These are phyloP conservation scores for Chlorops oryzae DNA, from an alignment of 1,140 invertebrate genomes.

Conservation along the genomic window DNA sequence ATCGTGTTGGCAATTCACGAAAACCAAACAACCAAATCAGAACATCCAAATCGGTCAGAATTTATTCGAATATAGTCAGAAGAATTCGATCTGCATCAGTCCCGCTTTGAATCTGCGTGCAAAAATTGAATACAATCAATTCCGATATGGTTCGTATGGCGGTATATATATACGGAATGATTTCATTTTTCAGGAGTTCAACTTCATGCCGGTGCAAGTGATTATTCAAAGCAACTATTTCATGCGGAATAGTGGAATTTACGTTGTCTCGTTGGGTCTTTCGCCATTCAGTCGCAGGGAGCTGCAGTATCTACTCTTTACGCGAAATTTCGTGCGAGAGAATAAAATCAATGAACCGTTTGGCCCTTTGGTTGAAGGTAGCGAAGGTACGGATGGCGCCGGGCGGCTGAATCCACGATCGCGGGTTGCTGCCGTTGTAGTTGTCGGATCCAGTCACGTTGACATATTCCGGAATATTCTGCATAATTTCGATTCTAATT, in stretches of 20 bases:
- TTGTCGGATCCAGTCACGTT: constrained; percentile 86
- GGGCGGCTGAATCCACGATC: constrained; percentile 71
- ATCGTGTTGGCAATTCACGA: constrained; percentile 66
- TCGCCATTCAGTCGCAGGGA: constrained; percentile 71
- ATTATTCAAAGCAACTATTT: constrained; percentile 86
- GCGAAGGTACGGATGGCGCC: constrained; percentile 48
- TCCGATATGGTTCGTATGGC: constrained; percentile 73
- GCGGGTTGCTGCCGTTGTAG: constrained; percentile 80
- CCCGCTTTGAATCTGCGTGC: constrained; percentile 79
- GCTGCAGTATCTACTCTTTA: constrained; percentile 75
- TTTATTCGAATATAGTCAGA: constrained; percentile 68
- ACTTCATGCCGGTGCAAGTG: constrained; percentile 63
- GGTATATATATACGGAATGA: constrained; percentile 80
- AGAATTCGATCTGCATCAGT: constrained; percentile 69
- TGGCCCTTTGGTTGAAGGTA: constrained; percentile 56
- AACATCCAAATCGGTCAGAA: constrained; percentile 82
- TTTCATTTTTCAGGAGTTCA: constrained; percentile 63
- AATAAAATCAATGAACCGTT: constrained; percentile 88
- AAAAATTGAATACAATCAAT: constrained; percentile 81
- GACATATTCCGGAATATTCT: constrained; percentile 87
- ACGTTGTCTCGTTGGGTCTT: constrained; percentile 79
- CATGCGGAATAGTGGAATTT: constrained; percentile 75
- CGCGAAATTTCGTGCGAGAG: constrained; percentile 78
- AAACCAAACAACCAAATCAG: constrained; percentile 49
- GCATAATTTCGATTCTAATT: constrained; percentile 78